Base-by-base conservation (phyloP, 2,888 invertebrate genomes). In the Drosophila imparisetae region DNA sequence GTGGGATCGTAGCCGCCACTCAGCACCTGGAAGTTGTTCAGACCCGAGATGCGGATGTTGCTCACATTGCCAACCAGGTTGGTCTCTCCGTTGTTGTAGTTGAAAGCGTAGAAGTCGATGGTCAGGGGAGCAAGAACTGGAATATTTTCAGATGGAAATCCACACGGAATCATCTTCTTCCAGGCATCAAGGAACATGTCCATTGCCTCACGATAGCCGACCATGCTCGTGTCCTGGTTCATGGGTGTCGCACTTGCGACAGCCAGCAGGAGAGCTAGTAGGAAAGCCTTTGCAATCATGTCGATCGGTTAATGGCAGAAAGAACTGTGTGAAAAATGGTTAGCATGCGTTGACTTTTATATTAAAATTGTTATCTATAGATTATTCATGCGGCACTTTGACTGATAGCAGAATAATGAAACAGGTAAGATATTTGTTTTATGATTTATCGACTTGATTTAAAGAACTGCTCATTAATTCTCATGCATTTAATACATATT, bases 161-260 rank as follows among this genome's bases (percentile, higher is more conserved):
- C 91, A 55, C 91, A 92, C 13, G 90, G 90, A 71, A 91, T 80
- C 21, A 90, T 77, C 2, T 72, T 74, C 54, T 80, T 75, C 58
- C 85, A 79, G 11, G 90, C 78, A 2, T 29, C 50, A 3, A 79
- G 45, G 36, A 77, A 85, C 58, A 72, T 71, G 7, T 40, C 34
- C 6, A 89, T 29, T 5, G 91, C 80, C 1, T 78, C 67, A 21
- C 75, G 78, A 58, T 86, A 74, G 55, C 80, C 61, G 3, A 72
- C 49, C 2, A 67, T 34, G 29, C 58, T 42, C 42, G 57, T 55
- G 13, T 72, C 60, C 32, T 70, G 60, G 2, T 55, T 48, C 32
- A 69, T 34, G 0, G 40, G 69, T 27, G 59, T 48, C 24, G 72
- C 66, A 29, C 49, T 72, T 60, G 64, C 57, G 4, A 53, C 53